phyloP scores from a whole-genome alignment of 2,113 vertebrate species.

The Hypocryptadius cinnamomeus region DNA sequence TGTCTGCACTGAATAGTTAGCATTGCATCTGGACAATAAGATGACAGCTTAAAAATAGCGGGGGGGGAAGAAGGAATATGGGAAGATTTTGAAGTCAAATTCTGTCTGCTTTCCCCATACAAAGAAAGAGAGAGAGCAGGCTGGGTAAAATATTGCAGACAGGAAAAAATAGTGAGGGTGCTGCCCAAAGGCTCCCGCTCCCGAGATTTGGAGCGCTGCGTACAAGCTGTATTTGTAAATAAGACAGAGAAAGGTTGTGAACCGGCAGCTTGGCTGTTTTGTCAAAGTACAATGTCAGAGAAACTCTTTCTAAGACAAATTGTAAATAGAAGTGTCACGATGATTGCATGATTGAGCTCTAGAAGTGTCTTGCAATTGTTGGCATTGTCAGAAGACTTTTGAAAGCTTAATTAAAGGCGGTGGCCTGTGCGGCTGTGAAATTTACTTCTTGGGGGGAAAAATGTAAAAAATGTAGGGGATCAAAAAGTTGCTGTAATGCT shows the following conservation, averaged over 20 bases:
- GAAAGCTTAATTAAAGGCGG: slow-evolving; percentile 81
- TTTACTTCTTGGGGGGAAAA: slow-evolving; percentile 44
- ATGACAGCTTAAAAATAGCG: background rate
- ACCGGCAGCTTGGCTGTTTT: slow-evolving; percentile 71
- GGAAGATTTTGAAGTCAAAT: background rate
- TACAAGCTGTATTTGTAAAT: slow-evolving; percentile 76
- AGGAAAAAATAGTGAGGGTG: background rate
- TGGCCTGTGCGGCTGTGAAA: slow-evolving; percentile 69
- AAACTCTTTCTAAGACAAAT: slow-evolving; percentile 79
- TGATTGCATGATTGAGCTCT: slow-evolving; percentile 74
- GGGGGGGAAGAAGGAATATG: background rate
- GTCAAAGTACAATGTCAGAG: slow-evolving; percentile 76
- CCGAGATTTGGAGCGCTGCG: slow-evolving; percentile 19
- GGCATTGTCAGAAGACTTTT: slow-evolving; percentile 78
- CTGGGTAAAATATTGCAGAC: background rate
- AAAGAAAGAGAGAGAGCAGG: background rate
- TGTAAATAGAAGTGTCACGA: slow-evolving; percentile 79
- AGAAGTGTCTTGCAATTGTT: slow-evolving; percentile 77
- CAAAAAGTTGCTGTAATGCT: slow-evolving; percentile 48
- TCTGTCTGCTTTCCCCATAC: background rate
- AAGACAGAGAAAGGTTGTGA: slow-evolving; percentile 73
- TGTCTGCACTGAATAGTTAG: background rate
- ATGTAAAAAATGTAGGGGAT: slow-evolving; percentile 36
- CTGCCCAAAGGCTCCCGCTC: slow-evolving; percentile 8
- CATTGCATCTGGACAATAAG: background rate